Base-by-base conservation (phyloP, 2,113 vertebrate species). In the Drymodes brunneopygia region DNA sequence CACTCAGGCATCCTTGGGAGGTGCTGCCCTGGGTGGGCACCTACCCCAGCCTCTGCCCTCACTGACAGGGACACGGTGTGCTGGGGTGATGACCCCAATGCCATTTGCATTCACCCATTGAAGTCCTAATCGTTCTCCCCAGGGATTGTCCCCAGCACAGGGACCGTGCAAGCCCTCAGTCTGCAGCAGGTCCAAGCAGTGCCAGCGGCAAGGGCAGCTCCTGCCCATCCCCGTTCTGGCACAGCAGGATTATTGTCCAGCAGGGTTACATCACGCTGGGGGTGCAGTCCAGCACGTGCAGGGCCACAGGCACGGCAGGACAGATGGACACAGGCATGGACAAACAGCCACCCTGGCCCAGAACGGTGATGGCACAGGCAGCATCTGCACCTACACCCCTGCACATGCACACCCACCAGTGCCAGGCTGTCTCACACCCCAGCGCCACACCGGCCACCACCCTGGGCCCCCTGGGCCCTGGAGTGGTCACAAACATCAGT, bases 51-150 rank as follows among this genome's bases (percentile, higher is more conserved):
- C 48, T 38, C 48, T 50, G 10, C 11, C 13, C 19, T 6, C 62
- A 6, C 12, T 8, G 3, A 16, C 0, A 3, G 14, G 40, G 17
- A n/a, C 38, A 15, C 21, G 16, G 56, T 0, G 1, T 3, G 18
- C 21, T 23, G 15, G 19, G n/a, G 7, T 33, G 54, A 64, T 40
- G 57, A 58, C 3, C 17, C 0, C n/a, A n/a, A 0, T 33, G 61
- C 11, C 16, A 1, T 64, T 57, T 35, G n/a, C 50, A 75, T 20
- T 56, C 16, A 65, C 12, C 17, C 36, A 1, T 3, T 38, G 19
- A 66, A 33, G 22, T 38, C 25, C 54, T 45, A 11, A 8, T 78
- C 47, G 7, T n/a, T 33, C 6, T 50, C 38, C 20, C 10, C 31
- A 7, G 47, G 53, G 31, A 62, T 1, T 51, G 31, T 67, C 50